Base-by-base conservation (phyloP, 2,888 invertebrate genomes). In the Buathra laborator region DNA sequence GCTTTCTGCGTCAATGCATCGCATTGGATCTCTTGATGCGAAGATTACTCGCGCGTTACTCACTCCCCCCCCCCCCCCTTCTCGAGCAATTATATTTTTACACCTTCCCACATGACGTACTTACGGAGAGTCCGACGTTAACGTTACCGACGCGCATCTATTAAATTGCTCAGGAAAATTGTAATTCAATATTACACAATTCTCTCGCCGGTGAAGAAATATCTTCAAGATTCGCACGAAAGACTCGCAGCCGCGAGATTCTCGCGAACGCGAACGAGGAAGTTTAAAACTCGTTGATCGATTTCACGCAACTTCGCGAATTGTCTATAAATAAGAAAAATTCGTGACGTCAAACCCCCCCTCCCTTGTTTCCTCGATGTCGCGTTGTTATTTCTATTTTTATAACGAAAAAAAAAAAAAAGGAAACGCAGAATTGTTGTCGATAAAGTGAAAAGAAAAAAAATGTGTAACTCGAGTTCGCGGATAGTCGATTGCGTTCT, bases 31-130 rank as follows among this genome's bases (percentile, higher is more conserved):
- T 24, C 24, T 24, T 24, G 24, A 24, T 3, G 24, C 7, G 37
- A 32, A 62, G 10, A 29, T 48, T 6, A 16, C 19, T 16, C 19
- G 0, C 46, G 68, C 59, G 59, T 77, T 77, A 59, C 68, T 78
- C 68, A 78, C 44, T 70, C 5, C 5, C 37, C 37, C 6, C 37
- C 37, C 6, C 37, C 37, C 37, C 37, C 37, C 37, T 9, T 9
- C 68, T 12, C 29, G 16, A 53, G 68, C 68, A 78, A 78, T 78
- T 78, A 70, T 32, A 62, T 59, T 70, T 77, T 77, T 68, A 77
- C 59, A 14, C 53, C 46, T 48, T 53, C 53, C 53, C 53, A 71
- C 14, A 37, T 71, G 37, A 32, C 62, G 62, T 32, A 14, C 48
- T 14, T 5, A 32, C 3, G n/a, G n/a, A 29, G 32, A 14, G n/a